A percentile compares a stretch with the other conserved stretches of the same genome.
phyloP scores from a whole-genome alignment of 2,113 vertebrate genomes.

The Henicopernis longicauda region DNA sequence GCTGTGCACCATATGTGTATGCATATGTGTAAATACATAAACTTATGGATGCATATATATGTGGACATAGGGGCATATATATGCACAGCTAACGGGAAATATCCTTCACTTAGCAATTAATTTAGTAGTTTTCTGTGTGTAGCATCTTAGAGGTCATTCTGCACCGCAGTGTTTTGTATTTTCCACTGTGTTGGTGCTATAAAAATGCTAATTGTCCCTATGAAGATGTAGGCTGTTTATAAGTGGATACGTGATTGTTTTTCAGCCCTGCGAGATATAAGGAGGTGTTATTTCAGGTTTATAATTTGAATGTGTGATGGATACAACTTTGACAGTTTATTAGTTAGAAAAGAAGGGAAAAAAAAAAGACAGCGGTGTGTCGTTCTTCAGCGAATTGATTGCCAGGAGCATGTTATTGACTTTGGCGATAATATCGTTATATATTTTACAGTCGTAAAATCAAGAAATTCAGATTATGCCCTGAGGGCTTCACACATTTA shows the following conservation, averaged over 20 bases:
- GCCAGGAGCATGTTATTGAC: slow-evolving; percentile 56
- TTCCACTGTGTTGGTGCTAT: neutral
- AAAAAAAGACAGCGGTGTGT: neutral
- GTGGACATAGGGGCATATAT: neutral
- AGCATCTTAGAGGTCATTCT: slow-evolving; percentile 27
- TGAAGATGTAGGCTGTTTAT: slow-evolving; percentile 1
- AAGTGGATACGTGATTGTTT: neutral
- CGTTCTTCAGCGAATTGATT: slow-evolving; percentile 11
- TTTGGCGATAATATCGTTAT: slow-evolving; percentile 57
- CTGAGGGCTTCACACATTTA: slow-evolving; percentile 27
- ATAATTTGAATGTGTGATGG: slow-evolving; percentile 23
- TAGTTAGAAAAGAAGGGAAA: neutral
- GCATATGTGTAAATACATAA: neutral
- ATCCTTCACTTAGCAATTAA: slow-evolving; percentile 22
- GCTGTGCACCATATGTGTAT: neutral
- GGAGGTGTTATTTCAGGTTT: slow-evolving; percentile 35
- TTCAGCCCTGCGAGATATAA: neutral
- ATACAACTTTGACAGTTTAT: slow-evolving; percentile 42
- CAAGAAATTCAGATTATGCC: slow-evolving; percentile 16
- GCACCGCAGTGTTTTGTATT: neutral
- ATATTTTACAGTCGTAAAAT: slow-evolving; percentile 54
- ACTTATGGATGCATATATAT: neutral
- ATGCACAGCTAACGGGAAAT: neutral
- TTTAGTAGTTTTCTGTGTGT: neutral
- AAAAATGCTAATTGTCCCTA: slow-evolving; percentile 58